Percentiles rank a stretch among this genome's conserved stretches.
phyloP scores from a whole-genome alignment of 2,113 vertebrate species.

The Phainopepla nitens region DNA sequence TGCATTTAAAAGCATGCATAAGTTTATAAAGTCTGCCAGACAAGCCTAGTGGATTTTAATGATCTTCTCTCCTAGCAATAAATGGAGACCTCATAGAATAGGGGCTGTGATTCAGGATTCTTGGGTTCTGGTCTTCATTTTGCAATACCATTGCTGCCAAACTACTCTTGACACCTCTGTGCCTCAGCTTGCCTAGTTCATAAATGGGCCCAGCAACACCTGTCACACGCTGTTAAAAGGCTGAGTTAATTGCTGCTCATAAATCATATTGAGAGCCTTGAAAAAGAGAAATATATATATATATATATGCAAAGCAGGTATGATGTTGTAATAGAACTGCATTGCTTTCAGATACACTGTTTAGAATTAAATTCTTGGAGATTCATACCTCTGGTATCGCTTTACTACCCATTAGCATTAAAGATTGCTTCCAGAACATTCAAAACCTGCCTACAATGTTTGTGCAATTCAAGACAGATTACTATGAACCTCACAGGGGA shows the following conservation, averaged over 20 bases:
- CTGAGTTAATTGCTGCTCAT: conserved; percentile 51
- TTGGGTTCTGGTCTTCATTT: conserved; percentile 1
- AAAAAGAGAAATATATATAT: conserved; percentile 51
- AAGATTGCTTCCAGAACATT: background rate
- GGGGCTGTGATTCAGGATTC: conserved; percentile 4
- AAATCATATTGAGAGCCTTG: conserved; percentile 41
- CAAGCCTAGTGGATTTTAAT: background rate
- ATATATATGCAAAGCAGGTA: conserved; percentile 46
- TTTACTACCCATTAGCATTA: background rate
- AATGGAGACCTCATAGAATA: background rate
- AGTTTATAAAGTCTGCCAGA: background rate
- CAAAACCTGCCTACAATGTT: background rate
- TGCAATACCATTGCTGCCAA: background rate
- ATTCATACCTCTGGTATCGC: background rate
- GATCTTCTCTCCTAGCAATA: background rate
- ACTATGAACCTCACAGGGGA: background rate
- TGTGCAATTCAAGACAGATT: background rate
- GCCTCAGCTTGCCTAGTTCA: conserved; percentile 42
- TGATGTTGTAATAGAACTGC: background rate
- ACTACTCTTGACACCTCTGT: conserved; percentile 6
- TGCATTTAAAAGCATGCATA: background rate
- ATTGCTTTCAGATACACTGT: background rate
- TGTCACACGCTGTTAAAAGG: conserved; percentile 21
- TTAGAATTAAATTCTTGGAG: conserved; percentile 37
- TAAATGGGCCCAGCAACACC: conserved; percentile 25